Base-by-base conservation (phyloP, 2,797 vertebrate species). In the Capromys pilorides region DNA sequence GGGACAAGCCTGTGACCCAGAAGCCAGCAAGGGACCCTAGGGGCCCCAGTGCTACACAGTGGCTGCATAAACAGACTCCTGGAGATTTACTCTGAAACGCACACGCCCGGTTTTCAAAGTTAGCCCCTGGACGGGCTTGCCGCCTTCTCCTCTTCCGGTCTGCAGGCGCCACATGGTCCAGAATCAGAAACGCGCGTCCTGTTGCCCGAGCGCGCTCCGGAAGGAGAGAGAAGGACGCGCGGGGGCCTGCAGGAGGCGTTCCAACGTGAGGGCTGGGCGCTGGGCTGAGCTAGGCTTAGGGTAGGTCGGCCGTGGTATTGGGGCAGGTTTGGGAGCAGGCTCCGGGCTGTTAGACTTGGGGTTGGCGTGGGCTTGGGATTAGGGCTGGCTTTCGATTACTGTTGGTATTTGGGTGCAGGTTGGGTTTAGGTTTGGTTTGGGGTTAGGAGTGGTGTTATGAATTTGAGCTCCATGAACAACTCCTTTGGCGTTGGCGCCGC, bases 341-440 rank as follows among this genome's bases (percentile, higher is more conserved):
- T 36, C 73, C 26, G 39, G 39, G 41, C 19, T 83, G 79, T 64
- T 51, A 41, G 26, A 51, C 24, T 49, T 62, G 6, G 79, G 51
- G 28, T 66, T 73, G 26, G n/a, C 39, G 64, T 88, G 73, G 57
- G 75, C 57, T 80, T 90, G 54, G 22, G 71, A 49, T 62, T 71
- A 26, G 83, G 41, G 69, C n/a, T 80, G 61, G 62, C 26, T 49
- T 61, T 69, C 31, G 64, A 36, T 57, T 86, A 16, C 10, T 26
- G 79, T 64, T 78, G 45, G 26, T 45, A 13, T 24, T 87, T 10
- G 81, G 49, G n/a, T 39, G 73, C 33, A 64, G 18, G 28, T 21
- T 69, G 69, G 82, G 64, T 24, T 93, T 78, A 61, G 18, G 49
- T 73, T 80, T 80, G 78, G 67, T 66, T 66, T 83, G 81, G 90